Evolutionary conservation across 2,888 invertebrate species (phyloP), one percentile per base, ranked within the genome.

Genomic region (Plutella xylostella): DNA sequence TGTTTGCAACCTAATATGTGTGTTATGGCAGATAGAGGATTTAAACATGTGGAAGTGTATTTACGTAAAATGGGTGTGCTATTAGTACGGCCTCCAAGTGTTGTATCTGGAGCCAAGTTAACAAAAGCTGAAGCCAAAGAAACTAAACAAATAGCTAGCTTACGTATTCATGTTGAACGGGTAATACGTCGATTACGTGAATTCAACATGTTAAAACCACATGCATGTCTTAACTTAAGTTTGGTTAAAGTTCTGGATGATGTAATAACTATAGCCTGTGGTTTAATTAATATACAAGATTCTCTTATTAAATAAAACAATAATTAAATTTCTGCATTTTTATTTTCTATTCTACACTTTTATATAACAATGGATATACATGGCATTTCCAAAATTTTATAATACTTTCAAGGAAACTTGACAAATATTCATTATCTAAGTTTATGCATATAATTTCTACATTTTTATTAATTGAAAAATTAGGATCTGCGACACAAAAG

Each of bases 241-340:
- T 28, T 45, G 20, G 34, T 42, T 2, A 42, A 37, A 37, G 11
- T 51, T 14, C 45, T 56, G 2, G 57, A 58, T 51, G 52, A 54
- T 41, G 28, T 52, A 2, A 49, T 55, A 15, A 51, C 28, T 6
- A 51, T 55, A 33, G 48, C 55, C 1, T 57, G 55, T 50, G 53
- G 31, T n/a, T 50, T 55, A 20, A 48, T 58, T 4, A 57, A 59
- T 42, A 28, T 59, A 22, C 55, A 57, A 46, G 50, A 53, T 49
- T 51, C 51, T 38, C 19, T 53, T 0, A 54, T 56, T 40, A 54
- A 56, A 51, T 49, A 37, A 46, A 44, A 15, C 11, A 31, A 17
- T 21, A 39, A 30, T 25, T 17, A 38, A 15, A 30, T 38, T 20
- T 28, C 9, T 40, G 28, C 12, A 18, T 44, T 37, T 44, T 35